Base-by-base conservation (phyloP, 1,140 invertebrate species). In the Dermatophagoides farinae region DNA sequence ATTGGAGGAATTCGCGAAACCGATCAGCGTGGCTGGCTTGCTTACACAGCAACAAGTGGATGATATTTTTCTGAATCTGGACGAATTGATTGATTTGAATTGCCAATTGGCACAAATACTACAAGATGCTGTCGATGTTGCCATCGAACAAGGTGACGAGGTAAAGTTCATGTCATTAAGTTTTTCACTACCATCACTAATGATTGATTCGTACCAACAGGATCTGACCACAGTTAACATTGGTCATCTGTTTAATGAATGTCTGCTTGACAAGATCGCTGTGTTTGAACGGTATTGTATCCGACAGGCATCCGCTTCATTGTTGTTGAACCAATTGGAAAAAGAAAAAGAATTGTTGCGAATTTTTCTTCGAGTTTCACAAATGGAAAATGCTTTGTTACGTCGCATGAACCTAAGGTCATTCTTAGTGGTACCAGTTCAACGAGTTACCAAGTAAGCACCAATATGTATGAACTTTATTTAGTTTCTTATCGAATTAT, bases 321-420 rank as follows among this genome's bases (percentile, higher is more conserved):
- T 89, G 50, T 74, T 93, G 6, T 72, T 97, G 61, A 84, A 89
- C 57, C 88, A 88, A 70, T 75, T 95, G 25, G 88, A 93, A 71
- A 92, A 91, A 73, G 90, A 97, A 67, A 92, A 92, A 70, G 90
- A 96, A 71, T 77, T 97, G 31, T 74, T 96, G 37, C 77, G 88
- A 68, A 91, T 95, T 71, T 97, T 96, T 70, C 75, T 97, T 11
- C 81, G 86, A 70, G 91, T 92, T 18, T 93, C 88, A 0, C 91
- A 95, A 74, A 91, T 92, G 84, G 90, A 97, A 71, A 95, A 96
- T 69, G 80, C 85, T 0, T 82, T 91, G 40, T 74, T 96, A 61
- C 77, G 90, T 65, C 77, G 89, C 65, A 93, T 96, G 89, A 93
- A 93, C 72, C 78, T 97, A 18, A 90, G 92, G 72, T 92, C 90